Evolutionary conservation across 2,888 invertebrate genomes (phyloP), one percentile per base, ranked within the genome.

Genomic region (Cerastoderma edule): DNA sequence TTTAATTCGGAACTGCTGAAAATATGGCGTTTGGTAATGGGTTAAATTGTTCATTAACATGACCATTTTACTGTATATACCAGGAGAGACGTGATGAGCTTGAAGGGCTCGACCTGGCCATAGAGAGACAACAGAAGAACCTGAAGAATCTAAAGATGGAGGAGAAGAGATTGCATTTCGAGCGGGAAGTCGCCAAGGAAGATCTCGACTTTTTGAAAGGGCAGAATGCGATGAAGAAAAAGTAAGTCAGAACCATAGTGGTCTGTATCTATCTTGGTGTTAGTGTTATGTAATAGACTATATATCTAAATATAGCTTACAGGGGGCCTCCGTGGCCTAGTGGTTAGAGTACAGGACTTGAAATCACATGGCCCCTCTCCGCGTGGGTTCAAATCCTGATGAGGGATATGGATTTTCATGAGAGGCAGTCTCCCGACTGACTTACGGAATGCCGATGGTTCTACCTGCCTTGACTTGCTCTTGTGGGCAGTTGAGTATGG

Each of bases 31-130:
- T 24, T 13, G 24, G 39, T 5, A 60, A 60, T 19, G 35, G 27
- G 32, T 60, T 22, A 57, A 32, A 8, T 57, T 2, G 33, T 50
- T 50, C 5, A n/a, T 27, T 28, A 10, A 53, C 53, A 53, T 8
- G 13, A 16, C n/a, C 24, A 53, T 2, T 27, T 53, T 53, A 22
- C n/a, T 48, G 10, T 30, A 13, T 33, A 24, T 66, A 71, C n/a
- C 69, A 92, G 91, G 89, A 90, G 54, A 82, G 91, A 10, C 75
- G 91, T 56, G 86, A 86, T 83, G 92, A 92, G 71, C 71, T 92
- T 72, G 91, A 91, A 78, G 90, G 89, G n/a, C 85, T 92, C 57
- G 91, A 92, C 78, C 85, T 91, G 65, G 91, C 92, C 22, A 89
- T 92, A 27, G 91, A 91, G 67, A 71, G 89, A 10, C 91, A 92